Evolutionary conservation across 2,888 invertebrate species (phyloP).

Genomic region (Podotricha telesiphe): DNA sequence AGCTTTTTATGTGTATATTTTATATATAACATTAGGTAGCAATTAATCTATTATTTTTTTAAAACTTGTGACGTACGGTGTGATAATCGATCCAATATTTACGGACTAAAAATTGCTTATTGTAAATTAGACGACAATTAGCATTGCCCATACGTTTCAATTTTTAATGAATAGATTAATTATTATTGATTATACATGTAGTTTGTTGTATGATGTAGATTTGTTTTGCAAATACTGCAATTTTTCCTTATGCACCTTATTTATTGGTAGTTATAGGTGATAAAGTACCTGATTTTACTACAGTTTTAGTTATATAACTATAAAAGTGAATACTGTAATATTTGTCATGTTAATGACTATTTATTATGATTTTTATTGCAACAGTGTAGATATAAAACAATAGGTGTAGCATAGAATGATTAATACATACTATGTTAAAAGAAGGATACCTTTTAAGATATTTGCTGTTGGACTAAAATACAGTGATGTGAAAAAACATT

Average conservation of each 20-base stretch:
- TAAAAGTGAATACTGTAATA: conserved; percentile 3
- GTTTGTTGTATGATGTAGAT: neutral
- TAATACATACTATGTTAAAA: neutral
- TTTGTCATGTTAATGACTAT: neutral
- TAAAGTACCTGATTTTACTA: neutral
- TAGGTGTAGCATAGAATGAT: neutral
- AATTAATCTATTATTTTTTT: conserved; percentile 5
- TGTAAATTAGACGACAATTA: conserved; percentile 7
- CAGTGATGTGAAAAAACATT: no score
- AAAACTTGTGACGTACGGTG: neutral
- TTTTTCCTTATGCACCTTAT: neutral
- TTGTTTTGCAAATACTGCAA: neutral
- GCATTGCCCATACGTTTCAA: conserved; percentile 6
- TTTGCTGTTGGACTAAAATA: no score
- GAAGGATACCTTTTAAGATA: no score
- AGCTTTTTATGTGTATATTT: neutral
- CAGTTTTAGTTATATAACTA: conserved; percentile 8
- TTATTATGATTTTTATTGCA: neutral
- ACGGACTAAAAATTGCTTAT: conserved; percentile 3
- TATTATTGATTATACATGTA: neutral
- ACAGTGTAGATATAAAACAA: neutral
- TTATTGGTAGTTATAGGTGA: neutral
- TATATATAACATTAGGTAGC: neutral
- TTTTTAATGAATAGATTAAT: neutral
- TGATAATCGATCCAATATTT: conserved; percentile 14